Percentiles rank a stretch among this genome's conserved stretches.
phyloP scores from a whole-genome alignment of 2,113 vertebrate genomes.

The Pangasianodon gigas region DNA sequence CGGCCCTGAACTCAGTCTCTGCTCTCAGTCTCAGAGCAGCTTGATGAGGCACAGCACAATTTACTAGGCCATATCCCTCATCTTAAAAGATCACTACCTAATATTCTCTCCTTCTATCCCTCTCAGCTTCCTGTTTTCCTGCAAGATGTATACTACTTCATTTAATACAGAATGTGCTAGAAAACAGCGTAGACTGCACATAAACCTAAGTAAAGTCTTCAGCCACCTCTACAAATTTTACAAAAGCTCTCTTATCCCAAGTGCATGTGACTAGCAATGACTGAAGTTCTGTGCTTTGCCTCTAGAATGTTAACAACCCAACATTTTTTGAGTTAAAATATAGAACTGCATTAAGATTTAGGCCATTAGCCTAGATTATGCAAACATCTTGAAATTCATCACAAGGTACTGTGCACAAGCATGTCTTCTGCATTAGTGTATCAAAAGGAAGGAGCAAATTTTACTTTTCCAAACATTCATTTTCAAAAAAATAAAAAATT shows the following conservation, averaged over 20 bases:
- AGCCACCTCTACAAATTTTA: neutral
- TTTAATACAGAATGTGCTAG: neutral
- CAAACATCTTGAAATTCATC: neutral
- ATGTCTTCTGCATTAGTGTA: neutral
- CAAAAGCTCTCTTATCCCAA: neutral
- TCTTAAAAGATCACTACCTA: conserved; percentile 37
- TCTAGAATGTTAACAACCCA: neutral
- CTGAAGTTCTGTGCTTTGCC: neutral
- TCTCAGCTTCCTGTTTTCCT: neutral
- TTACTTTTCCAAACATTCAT: neutral
- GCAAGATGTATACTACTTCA: neutral
- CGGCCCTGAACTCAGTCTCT: conserved; percentile 23
- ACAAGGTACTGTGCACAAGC: neutral
- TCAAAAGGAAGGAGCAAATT: neutral
- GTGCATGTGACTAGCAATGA: neutral
- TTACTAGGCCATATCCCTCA: conserved; percentile 32
- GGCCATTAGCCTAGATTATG: neutral
- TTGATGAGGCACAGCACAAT: conserved; percentile 41
- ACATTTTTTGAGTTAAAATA: neutral
- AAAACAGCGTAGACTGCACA: neutral
- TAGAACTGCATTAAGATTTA: too few relatives aligned
- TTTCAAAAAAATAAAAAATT: neutral
- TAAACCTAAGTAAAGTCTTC: neutral
- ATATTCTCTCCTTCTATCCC: neutral
- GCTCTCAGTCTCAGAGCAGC: conserved; percentile 31